Conservation (phyloP, 2,113 vertebrate genomes). For the Cavia porcellus region DNA sequence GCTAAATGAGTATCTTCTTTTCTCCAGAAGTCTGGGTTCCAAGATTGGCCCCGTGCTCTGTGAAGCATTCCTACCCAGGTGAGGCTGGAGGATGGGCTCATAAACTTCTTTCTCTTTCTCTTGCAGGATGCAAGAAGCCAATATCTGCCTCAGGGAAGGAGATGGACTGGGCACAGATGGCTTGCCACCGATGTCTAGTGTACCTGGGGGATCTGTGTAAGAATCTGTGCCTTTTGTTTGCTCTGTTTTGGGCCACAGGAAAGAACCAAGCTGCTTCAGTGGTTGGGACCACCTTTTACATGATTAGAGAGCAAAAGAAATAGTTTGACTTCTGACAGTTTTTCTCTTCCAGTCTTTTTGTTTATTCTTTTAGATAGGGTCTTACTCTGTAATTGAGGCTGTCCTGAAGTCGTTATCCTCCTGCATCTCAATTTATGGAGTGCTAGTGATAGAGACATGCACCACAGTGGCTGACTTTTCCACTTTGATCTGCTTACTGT, state of each 20-base stretch:
- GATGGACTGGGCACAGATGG: constrained; percentile 99
- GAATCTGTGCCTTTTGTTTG: constrained; percentile 57
- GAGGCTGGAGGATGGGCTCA: neutral
- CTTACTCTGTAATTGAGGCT: neutral
- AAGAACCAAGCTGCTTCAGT: neutral
- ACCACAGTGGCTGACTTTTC: neutral
- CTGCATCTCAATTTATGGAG: neutral
- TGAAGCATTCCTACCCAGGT: neutral
- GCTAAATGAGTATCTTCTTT: neutral
- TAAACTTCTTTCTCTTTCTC: constrained; percentile 26
- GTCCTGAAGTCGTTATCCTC: neutral
- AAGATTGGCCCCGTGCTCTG: neutral
- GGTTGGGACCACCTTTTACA: neutral
- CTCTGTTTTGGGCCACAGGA: neutral
- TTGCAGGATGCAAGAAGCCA: constrained; percentile 94
- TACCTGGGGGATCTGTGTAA: constrained; percentile 98
- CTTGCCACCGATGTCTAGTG: constrained; percentile 97
- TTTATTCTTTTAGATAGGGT: neutral
- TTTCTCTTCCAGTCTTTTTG: neutral
- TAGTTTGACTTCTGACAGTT: neutral
- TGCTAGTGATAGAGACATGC: neutral
- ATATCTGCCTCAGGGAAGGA: constrained; percentile 96
- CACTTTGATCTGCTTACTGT: neutral
- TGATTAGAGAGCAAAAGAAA: neutral
- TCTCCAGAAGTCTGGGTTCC: neutral